phyloP scores from a whole-genome alignment of 1,140 invertebrate genomes.

The Dendroctonus valens region DNA sequence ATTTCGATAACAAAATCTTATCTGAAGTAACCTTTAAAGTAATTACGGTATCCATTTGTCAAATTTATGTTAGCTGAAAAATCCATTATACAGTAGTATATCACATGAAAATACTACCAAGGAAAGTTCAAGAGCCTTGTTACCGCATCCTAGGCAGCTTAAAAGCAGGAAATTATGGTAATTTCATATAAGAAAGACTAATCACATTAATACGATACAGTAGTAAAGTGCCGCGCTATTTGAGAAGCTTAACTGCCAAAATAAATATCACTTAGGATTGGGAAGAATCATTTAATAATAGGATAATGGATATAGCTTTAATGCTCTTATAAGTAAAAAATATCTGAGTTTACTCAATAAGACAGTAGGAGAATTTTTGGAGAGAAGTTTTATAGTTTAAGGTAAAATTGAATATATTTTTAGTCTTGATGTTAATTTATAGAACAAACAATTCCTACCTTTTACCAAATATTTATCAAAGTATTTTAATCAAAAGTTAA shows the following conservation, averaged over 20 bases:
- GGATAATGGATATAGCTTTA: too few species aligned
- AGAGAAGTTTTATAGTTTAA: too few species aligned
- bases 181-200: conserved; percentile 22
- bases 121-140: conserved; percentile 23
- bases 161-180: conserved; percentile 29
- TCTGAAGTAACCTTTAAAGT: conserved; percentile 4
- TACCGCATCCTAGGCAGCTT: conserved; percentile 18
- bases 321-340: too few species aligned
- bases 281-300: not conserved
- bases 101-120: conserved; percentile 19
- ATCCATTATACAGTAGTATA: conserved; percentile 18
- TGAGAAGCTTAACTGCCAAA: conserved; percentile 1
- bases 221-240: conserved; percentile 3
- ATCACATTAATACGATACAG: conserved; percentile 25
- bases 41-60: conserved; percentile 2
- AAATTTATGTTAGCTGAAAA: conserved; percentile 11
- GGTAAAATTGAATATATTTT: too few species aligned
- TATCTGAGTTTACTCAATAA: too few species aligned
- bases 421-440: too few species aligned
- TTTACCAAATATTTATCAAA: too few species aligned
- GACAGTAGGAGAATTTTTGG: too few species aligned
- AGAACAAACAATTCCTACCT: too few species aligned
- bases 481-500: too few species aligned
- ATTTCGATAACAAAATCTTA: too few species aligned
- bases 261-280: conserved; percentile 9